Evolutionary conservation across 1,140 invertebrate genomes (phyloP), one percentile per base, ranked within the genome.

Genomic region (Heliconius melpomene): DNA sequence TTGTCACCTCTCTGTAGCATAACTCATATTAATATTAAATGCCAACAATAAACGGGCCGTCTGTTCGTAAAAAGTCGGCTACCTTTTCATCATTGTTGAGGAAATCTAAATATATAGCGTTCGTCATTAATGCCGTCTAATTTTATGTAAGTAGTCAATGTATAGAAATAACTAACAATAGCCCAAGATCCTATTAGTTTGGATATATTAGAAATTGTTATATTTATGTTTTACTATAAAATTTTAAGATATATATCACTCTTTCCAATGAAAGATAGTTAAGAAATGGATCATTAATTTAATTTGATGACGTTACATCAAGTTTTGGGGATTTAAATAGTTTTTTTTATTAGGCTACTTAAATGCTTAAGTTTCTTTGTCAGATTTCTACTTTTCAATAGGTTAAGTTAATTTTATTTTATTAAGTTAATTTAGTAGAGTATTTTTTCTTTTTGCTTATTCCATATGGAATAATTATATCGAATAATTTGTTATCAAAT

Each of bases 21-120:
- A 89, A 89, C 82, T 94, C 91, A 91, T 90, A 90, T 85, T 88
- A 89, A 89, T 90, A 91, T 91, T 90, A 86, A 90, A 90, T 86
- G 79, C 80, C 78, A 78, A 91, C 86, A 90, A 91, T 89, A 84
- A 86, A 89, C 84, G 73, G 79, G 52, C 82, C 89, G 87, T 84
- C 82, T 80, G 76, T 74, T 85, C 88, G 86, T 89, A 92, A 89
- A 91, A 91, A 86, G 77, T 80, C 78, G 82, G 88, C 90, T 90
- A 91, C 90, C 90, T 93, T 91, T 94, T 90, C 86, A 91, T 88
- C 84, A 86, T 83, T 84, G 88, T 89, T 92, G 87, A 85, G 75
- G 85, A 90, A 85, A 91, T 86, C 87, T 92, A 89, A 91, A 91
- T 89, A 93, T 91, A 91, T 85, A 87, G 84, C 90, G 90, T 90